Evolutionary conservation across 2,113 vertebrate genomes (phyloP).

Genomic region (Carassius auratus): DNA sequence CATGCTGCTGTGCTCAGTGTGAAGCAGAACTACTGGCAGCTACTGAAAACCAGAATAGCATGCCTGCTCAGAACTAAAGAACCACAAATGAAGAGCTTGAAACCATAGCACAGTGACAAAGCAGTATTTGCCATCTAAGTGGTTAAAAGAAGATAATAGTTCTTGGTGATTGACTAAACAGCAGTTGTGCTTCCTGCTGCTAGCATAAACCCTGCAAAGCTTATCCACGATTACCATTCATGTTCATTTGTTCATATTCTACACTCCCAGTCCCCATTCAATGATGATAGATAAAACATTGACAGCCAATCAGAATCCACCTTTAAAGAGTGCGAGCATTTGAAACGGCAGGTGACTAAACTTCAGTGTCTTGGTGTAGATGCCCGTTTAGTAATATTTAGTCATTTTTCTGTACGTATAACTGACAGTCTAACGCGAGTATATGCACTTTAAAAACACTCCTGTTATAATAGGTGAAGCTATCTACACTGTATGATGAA

Average conservation of each 20-base stretch:
- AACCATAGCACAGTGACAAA: conserved; percentile 54
- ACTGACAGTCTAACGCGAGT: too few species aligned
- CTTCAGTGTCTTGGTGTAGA: too few species aligned
- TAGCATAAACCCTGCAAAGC: conserved; percentile 14
- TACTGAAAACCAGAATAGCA: conserved; percentile 24
- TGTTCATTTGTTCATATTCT: conserved; percentile 18
- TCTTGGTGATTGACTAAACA: conserved; percentile 59
- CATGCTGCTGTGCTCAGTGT: conserved; percentile 28
- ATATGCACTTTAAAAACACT: too few species aligned
- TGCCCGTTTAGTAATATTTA: too few species aligned
- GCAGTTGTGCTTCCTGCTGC: conserved; percentile 46
- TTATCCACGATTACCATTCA: conserved; percentile 51
- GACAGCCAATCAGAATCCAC: background rate
- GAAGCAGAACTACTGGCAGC: conserved; percentile 18
- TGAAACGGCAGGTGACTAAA: too few species aligned
- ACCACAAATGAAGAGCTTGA: background rate
- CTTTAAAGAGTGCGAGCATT: too few species aligned
- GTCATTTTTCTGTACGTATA: too few species aligned
- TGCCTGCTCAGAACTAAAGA: background rate
- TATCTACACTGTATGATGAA: too few species aligned
- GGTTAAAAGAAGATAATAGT: conserved; percentile 62
- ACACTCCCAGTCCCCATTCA: background rate
- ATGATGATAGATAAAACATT: background rate
- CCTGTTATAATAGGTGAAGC: too few species aligned
- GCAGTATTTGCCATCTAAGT: conserved; percentile 48